Evolutionary conservation across 2,797 vertebrate species (phyloP).

Genomic region (Atherinosoma microstoma): DNA sequence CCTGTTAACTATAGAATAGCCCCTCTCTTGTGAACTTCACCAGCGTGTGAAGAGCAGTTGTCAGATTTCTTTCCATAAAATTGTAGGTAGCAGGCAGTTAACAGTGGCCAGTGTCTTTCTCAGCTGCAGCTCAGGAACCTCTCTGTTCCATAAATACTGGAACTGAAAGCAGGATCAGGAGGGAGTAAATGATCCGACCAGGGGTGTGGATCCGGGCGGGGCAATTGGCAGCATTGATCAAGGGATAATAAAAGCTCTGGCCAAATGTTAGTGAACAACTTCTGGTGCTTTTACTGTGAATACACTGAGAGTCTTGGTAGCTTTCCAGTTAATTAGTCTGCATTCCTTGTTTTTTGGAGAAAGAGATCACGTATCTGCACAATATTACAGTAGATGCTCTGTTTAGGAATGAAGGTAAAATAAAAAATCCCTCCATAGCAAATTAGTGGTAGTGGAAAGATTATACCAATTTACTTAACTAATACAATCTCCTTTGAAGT

Average conservation of each 20-base stretch:
- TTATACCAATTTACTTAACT: conserved; percentile 36
- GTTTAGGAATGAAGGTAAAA: conserved; percentile 36
- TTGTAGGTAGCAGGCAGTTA: conserved; percentile 64
- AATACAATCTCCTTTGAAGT: conserved; percentile 35
- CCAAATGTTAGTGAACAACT: conserved; percentile 58
- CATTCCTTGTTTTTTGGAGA: conserved; percentile 30
- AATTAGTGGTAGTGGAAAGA: conserved; percentile 11
- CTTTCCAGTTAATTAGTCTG: conserved; percentile 39
- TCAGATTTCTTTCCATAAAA: conserved; percentile 59
- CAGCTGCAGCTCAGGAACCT: conserved; percentile 67
- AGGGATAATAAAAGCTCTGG: conserved; percentile 64
- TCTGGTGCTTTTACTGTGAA: conserved; percentile 41
- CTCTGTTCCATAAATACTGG: conserved; percentile 77
- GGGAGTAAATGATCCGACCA: conserved; percentile 47
- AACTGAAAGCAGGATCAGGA: conserved; percentile 56
- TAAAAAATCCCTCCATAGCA: conserved; percentile 21
- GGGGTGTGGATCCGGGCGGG: conserved; percentile 42
- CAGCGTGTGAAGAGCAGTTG: conserved; percentile 69
- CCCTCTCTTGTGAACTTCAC: conserved; percentile 42
- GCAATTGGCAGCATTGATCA: conserved; percentile 63
- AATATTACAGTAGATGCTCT: conserved; percentile 46
- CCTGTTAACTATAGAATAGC: conserved; percentile 56
- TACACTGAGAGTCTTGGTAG: conserved; percentile 45
- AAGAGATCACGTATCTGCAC: conserved; percentile 37
- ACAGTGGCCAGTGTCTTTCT: conserved; percentile 56